Conservation (phyloP, 2,888 invertebrate genomes). For the Lithophane leautieri region DNA sequence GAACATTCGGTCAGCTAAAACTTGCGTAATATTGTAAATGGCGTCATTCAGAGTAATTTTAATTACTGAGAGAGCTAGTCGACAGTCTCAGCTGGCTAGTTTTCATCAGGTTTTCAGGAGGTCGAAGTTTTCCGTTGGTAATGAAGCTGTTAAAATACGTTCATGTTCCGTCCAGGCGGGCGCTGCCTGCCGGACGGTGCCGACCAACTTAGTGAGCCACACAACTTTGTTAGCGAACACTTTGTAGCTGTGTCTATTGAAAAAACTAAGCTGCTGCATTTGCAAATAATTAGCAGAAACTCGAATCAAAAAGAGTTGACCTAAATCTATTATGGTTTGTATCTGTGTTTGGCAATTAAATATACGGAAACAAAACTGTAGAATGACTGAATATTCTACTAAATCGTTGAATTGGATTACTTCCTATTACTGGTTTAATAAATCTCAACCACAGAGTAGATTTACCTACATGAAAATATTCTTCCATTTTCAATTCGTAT, state of each 20-base stretch:
- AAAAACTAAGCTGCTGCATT: slow-evolving; percentile 49
- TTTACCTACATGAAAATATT: slow-evolving; percentile 49
- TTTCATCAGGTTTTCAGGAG: slow-evolving; percentile 66
- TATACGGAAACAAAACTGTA: not conserved
- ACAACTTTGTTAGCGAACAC: slow-evolving; percentile 71
- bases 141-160: slow-evolving; percentile 71
- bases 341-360: not conserved
- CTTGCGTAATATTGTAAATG: slow-evolving; percentile 24
- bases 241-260: slow-evolving; percentile 64
- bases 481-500: slow-evolving; percentile 41
- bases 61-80: slow-evolving; percentile 46
- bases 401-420: not conserved
- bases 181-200: slow-evolving; percentile 46
- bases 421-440: slow-evolving; percentile 5
- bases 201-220: slow-evolving; percentile 56
- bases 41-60: slow-evolving; percentile 45
- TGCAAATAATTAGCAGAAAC: slow-evolving; percentile 41
- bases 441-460: slow-evolving; percentile 3
- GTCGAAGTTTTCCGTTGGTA: slow-evolving; percentile 69
- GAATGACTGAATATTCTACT: not conserved
- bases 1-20: slow-evolving; percentile 22
- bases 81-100: slow-evolving; percentile 65
- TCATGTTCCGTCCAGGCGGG: slow-evolving; percentile 62
- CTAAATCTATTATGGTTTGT: not conserved
- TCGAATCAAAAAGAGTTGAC: not conserved